Evolutionary conservation across 2,797 vertebrate genomes (phyloP).

Genomic region (Atherinosoma microstoma): DNA sequence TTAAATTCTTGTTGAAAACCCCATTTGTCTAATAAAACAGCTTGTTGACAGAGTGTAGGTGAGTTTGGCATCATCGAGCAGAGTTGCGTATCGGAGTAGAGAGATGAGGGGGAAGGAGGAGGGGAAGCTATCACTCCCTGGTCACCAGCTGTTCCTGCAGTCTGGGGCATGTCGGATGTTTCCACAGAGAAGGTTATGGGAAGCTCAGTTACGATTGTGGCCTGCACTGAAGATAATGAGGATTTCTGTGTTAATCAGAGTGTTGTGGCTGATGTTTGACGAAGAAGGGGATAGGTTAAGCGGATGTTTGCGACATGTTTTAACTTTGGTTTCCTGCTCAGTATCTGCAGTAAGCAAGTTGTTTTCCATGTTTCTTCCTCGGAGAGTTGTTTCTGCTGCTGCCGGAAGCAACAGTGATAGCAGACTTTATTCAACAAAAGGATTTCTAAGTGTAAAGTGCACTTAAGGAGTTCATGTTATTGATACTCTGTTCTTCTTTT

Average conservation of each 20-base stretch:
- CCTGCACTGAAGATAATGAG: slow-evolving; percentile 72
- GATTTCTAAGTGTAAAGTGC: not conserved
- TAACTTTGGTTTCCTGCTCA: slow-evolving; percentile 54
- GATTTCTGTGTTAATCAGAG: slow-evolving; percentile 73
- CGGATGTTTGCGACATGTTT: slow-evolving; percentile 67
- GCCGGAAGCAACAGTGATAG: slow-evolving; percentile 55
- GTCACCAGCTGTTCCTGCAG: slow-evolving; percentile 80
- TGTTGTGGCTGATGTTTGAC: slow-evolving; percentile 84
- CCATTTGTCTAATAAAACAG: slow-evolving; percentile 6
- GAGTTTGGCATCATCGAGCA: slow-evolving; percentile 37
- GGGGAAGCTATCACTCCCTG: slow-evolving; percentile 64
- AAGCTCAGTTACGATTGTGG: slow-evolving; percentile 71
- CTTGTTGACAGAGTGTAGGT: slow-evolving; percentile 4
- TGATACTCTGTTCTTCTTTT: slow-evolving; percentile 12
- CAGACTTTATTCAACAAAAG: slow-evolving; percentile 30
- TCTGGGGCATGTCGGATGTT: slow-evolving; percentile 78
- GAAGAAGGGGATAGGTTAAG: slow-evolving; percentile 72
- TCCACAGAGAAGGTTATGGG: slow-evolving; percentile 83
- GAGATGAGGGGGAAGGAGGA: slow-evolving; percentile 31
- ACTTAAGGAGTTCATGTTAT: slow-evolving; percentile 14
- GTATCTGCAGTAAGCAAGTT: slow-evolving; percentile 41
- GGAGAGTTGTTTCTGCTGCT: slow-evolving; percentile 42
- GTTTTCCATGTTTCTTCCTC: slow-evolving; percentile 59
- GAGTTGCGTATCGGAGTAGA: slow-evolving; percentile 39
- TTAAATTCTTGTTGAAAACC: not conserved